Evolutionary conservation across 2,888 invertebrate genomes (phyloP).

Genomic region (Frankliniella fusca): DNA sequence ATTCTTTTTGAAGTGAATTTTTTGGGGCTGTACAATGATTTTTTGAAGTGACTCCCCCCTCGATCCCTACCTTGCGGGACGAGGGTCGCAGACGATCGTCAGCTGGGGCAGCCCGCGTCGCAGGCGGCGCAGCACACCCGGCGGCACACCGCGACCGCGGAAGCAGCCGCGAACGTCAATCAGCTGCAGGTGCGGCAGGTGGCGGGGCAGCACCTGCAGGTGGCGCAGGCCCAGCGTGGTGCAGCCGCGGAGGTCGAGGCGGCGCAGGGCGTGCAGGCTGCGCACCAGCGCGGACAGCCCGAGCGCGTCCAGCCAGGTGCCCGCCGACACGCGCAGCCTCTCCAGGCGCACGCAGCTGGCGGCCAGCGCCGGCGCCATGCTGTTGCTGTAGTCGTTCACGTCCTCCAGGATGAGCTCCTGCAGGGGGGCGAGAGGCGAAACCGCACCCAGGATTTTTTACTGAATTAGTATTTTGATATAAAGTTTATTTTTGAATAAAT

Average conservation of each 20-base stretch:
- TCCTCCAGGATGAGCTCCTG: constrained; percentile 7
- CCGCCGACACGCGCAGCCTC: background rate
- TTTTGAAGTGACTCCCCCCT: too few species aligned
- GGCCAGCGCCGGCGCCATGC: constrained; percentile 3
- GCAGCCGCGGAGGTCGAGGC: background rate
- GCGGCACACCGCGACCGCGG: background rate
- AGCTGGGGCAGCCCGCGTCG: background rate
- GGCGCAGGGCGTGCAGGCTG: constrained; percentile 3
- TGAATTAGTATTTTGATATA: too few species aligned
- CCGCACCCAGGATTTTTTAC: too few species aligned
- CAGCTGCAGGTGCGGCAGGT: constrained; percentile 12
- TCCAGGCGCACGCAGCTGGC: background rate
- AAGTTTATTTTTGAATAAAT: too few species aligned
- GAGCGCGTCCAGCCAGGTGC: background rate
- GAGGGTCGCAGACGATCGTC: background rate
- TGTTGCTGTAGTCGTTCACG: constrained; percentile 2
- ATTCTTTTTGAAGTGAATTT: too few species aligned
- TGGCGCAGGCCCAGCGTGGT: constrained; percentile 16
- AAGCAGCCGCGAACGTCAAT: constrained; percentile 6
- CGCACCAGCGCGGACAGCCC: background rate
- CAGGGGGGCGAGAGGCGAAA: background rate
- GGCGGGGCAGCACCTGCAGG: constrained; percentile 17
- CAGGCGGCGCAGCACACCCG: constrained; percentile 1
- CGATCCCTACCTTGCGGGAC: too few species aligned
- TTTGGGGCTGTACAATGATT: too few species aligned